These are phyloP conservation scores for Nasua narica DNA, from an alignment of 2,797 vertebrate species.

Conservation along the genomic window DNA sequence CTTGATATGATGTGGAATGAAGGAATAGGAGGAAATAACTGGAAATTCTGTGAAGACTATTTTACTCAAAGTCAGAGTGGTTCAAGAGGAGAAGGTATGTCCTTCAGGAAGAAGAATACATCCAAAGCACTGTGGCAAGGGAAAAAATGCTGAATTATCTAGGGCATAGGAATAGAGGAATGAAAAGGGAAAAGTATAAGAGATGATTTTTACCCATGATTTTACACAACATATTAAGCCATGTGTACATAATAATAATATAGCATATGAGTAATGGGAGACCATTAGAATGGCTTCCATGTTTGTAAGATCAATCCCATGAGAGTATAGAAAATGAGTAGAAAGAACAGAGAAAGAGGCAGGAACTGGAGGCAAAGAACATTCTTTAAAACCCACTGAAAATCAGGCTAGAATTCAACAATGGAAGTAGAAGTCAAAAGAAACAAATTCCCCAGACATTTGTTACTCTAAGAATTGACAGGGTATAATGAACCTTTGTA, in stretches of 20 bases:
- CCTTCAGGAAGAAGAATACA: not conserved
- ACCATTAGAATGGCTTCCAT: not conserved
- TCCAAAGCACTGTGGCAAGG: not conserved
- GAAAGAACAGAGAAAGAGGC: not conserved
- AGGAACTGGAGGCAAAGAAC: not conserved
- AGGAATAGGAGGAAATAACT: not conserved
- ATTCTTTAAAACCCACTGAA: not conserved
- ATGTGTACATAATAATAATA: not conserved
- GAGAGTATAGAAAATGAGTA: not conserved
- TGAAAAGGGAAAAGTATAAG: not conserved
- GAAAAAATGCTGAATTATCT: not conserved
- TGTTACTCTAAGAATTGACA: not conserved
- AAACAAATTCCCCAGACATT: not conserved
- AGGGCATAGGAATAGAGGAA: not conserved
- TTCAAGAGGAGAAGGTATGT: not conserved
- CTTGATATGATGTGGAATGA: not conserved
- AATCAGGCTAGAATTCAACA: not conserved
- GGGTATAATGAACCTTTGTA: not conserved
- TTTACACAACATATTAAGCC: not conserved
- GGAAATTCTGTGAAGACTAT: not conserved
- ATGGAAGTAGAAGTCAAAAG: not conserved
- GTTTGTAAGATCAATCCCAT: not conserved
- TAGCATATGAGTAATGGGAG: not conserved
- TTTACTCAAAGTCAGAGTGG: not conserved
- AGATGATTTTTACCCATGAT: not conserved